Base-by-base conservation (phyloP, 2,797 vertebrate genomes). In the Calcarius lapponicus region DNA sequence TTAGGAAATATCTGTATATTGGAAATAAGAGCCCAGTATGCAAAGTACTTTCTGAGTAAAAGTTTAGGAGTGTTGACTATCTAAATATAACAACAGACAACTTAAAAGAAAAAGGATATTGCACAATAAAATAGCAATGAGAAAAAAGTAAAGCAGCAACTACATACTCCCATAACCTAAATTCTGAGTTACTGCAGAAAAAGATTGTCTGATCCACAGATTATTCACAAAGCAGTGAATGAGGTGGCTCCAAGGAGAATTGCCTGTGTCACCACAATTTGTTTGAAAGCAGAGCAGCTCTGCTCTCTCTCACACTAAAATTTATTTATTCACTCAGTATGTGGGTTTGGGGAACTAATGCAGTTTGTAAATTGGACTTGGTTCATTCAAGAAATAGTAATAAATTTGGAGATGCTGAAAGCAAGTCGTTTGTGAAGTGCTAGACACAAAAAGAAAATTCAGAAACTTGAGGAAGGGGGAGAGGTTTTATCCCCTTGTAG, bases 361-460 rank as follows among this genome's bases (percentile, higher is more conserved):
- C 13, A 85, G 40, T 87, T 91, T 76, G 42, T 42, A 92, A 87
- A 91, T n/a, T 89, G 60, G 84, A 76, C 32, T 91, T 93, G 66
- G 32, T 79, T 94, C 57, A 78, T 90, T 87, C 32, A 89, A 92
- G 69, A 78, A 89, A 80, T 16, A 87, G 48, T 26, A 73, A 92
- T 90, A 95, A 89, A 95, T 92, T 83, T 88, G 64, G 32, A 92
- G 45, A 78, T 60, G 64, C 6, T 82, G 86, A 92, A 95, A 92
- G 50, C 53, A 85, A 94, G 54, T 67, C 28, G 16, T 70, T 76
- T 70, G 18, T 69, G 91, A 85, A 85, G 26, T 42, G 38, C 26
- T 73, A 82, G 67, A 74, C 31, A 82, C 18, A 29, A 88, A 88
- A 93, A 13, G 16, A 20, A 32, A 64, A 60, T 94, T 74, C 60